Percentiles rank a stretch among this genome's conserved stretches.
These are phyloP conservation scores for Apostichopus californicus DNA, from an alignment of 35 echinoderm and acorn worm genomes.

Conservation along the genomic window DNA sequence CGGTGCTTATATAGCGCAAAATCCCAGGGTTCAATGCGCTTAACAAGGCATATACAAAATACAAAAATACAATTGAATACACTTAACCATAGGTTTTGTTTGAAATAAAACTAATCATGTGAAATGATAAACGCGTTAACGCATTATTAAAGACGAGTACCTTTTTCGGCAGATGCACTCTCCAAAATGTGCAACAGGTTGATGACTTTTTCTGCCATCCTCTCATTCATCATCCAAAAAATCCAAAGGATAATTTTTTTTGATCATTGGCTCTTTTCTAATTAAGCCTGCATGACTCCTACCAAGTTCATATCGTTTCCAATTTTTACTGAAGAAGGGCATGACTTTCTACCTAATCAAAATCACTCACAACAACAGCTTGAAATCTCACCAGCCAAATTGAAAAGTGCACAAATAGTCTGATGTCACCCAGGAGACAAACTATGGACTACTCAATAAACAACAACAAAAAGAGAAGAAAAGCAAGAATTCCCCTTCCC, in stretches of 20 bases:
- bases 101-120: no score
- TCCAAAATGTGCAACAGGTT: neutral
- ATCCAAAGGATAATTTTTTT: neutral
- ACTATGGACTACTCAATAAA: no score
- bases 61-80: no score
- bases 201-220: neutral
- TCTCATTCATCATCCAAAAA: neutral
- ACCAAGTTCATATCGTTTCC: neutral
- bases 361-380: neutral
- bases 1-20: no score
- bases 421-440: neutral
- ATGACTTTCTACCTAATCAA: neutral
- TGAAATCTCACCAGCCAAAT: neutral
- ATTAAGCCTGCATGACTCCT: neutral
- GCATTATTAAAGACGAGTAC: no score
- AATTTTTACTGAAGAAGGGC: neutral
- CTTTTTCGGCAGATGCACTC: neutral
- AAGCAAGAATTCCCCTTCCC: no score
- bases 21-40: no score
- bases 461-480: no score
- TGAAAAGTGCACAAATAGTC: neutral
- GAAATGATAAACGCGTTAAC: no score
- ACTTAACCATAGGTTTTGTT: no score
- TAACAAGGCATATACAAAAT: no score
- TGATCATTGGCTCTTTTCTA: neutral